Base-by-base conservation (phyloP, 1,140 invertebrate genomes). In the Drosophila asahinai region DNA sequence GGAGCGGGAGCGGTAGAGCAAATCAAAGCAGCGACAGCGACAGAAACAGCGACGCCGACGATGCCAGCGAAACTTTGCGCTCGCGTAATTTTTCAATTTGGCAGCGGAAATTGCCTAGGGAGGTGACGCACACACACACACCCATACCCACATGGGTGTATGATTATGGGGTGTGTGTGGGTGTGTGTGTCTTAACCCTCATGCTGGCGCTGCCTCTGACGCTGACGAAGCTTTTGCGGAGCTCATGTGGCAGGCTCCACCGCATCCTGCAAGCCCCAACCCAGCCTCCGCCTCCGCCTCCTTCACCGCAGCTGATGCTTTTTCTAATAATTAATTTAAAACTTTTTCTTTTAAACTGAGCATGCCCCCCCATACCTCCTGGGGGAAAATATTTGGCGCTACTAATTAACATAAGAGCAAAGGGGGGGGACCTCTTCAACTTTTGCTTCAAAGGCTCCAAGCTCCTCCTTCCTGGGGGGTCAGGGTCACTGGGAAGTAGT, bases 281-380 rank as follows among this genome's bases (percentile, higher is more conserved):
- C 47, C 36, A 15, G 4, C 33, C 27, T 12, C 54, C 47, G 47
- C 42, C 59, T 64, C 43, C 38, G 9, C 52, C 65, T 27, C 42
- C 49, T 14, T 61, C 47, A 66, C 79, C 77, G 65, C 81, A 86
- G 79, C 84, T 87, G 84, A 90, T 91, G 83, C 91, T 84, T 90
- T 86, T 91, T 91, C 91, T 92, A 92, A 92, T 92, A 92, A 92
- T 92, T 92, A 92, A 92, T 92, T 92, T 92, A 92, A 92, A 92
- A 92, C 79, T 92, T 92, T 90, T 92, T 81, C 81, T 84, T 87
- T 89, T 72, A 52, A 80, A 83, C 70, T 71, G 68, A 81, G 77
- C 58, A 47, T 40, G 40, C 15, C 54, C 51, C 47, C 27, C n/a
- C 14, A 43, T 11, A 12, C 43, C 42, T 3, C 36, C 11, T 43